Percentiles rank a stretch among this genome's conserved stretches.
Evolutionary conservation across 2,797 vertebrate species (phyloP).

Genomic region (Staurois parvus): DNA sequence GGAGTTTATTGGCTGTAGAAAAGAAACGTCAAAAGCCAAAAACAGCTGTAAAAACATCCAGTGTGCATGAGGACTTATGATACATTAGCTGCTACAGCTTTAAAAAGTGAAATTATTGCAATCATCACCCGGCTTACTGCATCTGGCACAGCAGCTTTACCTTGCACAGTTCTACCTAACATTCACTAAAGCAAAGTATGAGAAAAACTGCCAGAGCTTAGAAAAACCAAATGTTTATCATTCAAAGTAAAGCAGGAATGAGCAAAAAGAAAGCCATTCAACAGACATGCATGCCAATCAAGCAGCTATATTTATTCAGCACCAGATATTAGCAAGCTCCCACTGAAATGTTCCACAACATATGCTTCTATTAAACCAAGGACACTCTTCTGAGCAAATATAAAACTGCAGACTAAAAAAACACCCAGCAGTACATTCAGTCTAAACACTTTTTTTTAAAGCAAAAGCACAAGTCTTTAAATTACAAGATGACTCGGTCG

Average conservation of each 20-base stretch:
- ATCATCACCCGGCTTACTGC: no score
- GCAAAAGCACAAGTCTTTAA: neutral
- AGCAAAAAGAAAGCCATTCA: neutral
- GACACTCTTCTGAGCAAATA: neutral
- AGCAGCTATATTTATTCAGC: constrained; percentile 18
- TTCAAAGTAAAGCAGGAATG: neutral
- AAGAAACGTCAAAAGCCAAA: no score
- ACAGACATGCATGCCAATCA: constrained; percentile 31
- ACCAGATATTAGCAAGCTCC: neutral
- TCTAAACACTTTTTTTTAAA: no score
- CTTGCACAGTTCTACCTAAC: no score
- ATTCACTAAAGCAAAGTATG: neutral
- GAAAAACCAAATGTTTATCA: constrained; percentile 2
- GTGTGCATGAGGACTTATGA: no score
- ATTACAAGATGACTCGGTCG: neutral
- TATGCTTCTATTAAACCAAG: constrained; percentile 8
- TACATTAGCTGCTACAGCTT: neutral
- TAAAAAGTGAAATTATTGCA: no score
- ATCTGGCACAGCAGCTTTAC: no score
- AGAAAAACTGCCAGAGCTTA: neutral
- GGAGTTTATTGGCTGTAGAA: no score
- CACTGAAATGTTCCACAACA: constrained; percentile 28
- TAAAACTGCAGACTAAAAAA: neutral
- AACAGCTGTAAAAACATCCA: no score
- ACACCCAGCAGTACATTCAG: neutral